Evolutionary conservation across 1,140 invertebrate species (phyloP), one percentile per base, ranked within the genome.

Genomic region (Linepithema humile): DNA sequence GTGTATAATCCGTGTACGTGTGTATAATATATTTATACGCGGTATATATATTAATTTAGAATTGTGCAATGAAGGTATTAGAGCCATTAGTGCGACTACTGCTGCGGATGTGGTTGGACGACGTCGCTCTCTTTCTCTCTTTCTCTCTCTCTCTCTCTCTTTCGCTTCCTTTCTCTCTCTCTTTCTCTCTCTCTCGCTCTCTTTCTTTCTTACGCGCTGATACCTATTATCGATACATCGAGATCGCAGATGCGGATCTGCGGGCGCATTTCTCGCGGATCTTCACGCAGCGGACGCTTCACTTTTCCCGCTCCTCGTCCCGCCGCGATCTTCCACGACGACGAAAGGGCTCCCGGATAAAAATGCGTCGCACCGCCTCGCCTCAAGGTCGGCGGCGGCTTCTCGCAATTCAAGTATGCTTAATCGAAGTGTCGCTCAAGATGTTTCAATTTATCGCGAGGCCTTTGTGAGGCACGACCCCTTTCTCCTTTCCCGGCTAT

Each of bases 31-130:
- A 64, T 83, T 67, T 64, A 67, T 82, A 74, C 60, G 57, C 74
- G 70, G 57, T 62, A 59, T 78, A 57, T 88, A 85, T 86, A 86
- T 86, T 89, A 91, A 88, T 92, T 91, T 91, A 92, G 91, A 92
- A 92, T 92, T 91, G 91, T 92, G 91, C 90, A 89, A 91, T 89
- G 73, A 91, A 90, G 60, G 84, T 91, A 57, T 87, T 91, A 91
- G 90, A 92, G 91, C 91, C 91, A 91, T 92, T 86, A 77, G 90
- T 92, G 91, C 90, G 87, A 91, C 88, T 89, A 91, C 85, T 85
- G 88, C 89, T 92, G 90, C 91, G 88, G 84, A 89, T 91, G 90
- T 89, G 88, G 89, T 85, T 83, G 84, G 85, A 90, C 85, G 80
- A 86, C n/a, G 77, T 88, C 84, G 83, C 88, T 85, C 74, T 55